Conservation (phyloP, 1,140 invertebrate species). For the Cydia pomonella region DNA sequence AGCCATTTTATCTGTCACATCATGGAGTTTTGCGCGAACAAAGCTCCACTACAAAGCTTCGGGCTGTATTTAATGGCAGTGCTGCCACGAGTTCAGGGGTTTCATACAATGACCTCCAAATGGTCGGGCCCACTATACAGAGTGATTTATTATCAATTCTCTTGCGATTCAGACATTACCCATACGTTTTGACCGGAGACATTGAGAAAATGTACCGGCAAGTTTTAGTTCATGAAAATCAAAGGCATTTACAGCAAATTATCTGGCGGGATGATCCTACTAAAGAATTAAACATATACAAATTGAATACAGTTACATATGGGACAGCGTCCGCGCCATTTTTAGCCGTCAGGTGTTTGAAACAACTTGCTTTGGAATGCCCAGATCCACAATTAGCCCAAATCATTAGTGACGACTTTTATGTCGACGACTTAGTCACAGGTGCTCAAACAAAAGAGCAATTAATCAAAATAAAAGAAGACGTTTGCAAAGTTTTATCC, state of each 20-base stretch:
- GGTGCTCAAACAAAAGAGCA: slow-evolving; percentile 25
- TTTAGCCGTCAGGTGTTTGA: slow-evolving; percentile 1
- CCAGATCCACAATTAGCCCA: slow-evolving; percentile 25
- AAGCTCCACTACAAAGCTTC: slow-evolving; percentile 16
- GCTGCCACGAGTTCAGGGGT: slow-evolving; percentile 39
- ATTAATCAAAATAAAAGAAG: neutral
- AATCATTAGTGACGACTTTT: slow-evolving; percentile 58
- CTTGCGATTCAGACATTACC: slow-evolving; percentile 15
- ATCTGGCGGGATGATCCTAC: slow-evolving; percentile 47
- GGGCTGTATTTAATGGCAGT: slow-evolving; percentile 18
- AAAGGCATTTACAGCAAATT: slow-evolving; percentile 54
- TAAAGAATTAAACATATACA: slow-evolving; percentile 38
- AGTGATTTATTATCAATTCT: slow-evolving; percentile 56
- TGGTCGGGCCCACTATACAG: slow-evolving; percentile 56
- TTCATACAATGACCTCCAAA: slow-evolving; percentile 55
- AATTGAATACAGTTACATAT: no score
- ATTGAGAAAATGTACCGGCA: slow-evolving; percentile 66
- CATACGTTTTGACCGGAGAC: slow-evolving; percentile 44
- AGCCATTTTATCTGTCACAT: slow-evolving; percentile 30
- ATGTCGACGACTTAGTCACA: slow-evolving; percentile 67
- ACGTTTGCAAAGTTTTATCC: slow-evolving; percentile 6
- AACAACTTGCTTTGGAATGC: slow-evolving; percentile 29
- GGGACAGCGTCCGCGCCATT: slow-evolving; percentile 35
- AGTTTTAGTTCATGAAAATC: slow-evolving; percentile 48
- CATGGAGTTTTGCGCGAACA: slow-evolving; percentile 28